phyloP scores from a whole-genome alignment of 2,888 invertebrate species.

The Ceramica pisi region DNA sequence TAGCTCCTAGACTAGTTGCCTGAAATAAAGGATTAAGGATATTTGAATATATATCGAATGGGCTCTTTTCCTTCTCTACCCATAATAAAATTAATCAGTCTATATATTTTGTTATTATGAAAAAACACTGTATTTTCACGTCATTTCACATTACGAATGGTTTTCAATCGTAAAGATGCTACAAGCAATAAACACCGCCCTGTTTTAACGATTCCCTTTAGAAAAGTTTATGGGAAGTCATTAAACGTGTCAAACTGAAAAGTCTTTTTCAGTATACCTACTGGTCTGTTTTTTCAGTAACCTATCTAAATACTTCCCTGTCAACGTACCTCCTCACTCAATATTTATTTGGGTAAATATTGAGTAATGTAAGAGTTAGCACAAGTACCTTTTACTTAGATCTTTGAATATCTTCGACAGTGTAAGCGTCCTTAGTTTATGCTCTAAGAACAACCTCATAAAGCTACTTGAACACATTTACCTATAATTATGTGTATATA shows the following conservation, averaged over 20 bases:
- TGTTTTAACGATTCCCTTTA: conserved; percentile 48
- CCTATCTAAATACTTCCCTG: neutral
- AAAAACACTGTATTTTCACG: neutral
- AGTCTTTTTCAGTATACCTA: conserved; percentile 22
- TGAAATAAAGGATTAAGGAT: too few species aligned
- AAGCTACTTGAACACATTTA: neutral
- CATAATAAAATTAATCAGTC: too few species aligned
- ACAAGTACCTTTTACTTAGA: too few species aligned
- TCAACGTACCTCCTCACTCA: neutral
- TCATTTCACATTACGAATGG: conserved; percentile 3
- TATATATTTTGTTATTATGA: neutral
- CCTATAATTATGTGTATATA: too few species aligned
- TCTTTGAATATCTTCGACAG: too few species aligned
- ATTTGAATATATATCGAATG: neutral
- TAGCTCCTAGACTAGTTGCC: too few species aligned
- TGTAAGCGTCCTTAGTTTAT: neutral
- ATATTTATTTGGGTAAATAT: too few species aligned
- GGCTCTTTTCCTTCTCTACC: neutral
- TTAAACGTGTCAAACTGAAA: conserved; percentile 24
- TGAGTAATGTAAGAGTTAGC: too few species aligned
- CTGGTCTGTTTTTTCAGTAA: neutral
- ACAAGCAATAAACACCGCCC: conserved; percentile 39
- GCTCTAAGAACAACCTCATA: neutral
- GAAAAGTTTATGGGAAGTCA: conserved; percentile 36
- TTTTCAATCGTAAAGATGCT: conserved; percentile 26